Conservation (phyloP, 2,797 vertebrate genomes). For the Distichodus sexfasciatus region DNA sequence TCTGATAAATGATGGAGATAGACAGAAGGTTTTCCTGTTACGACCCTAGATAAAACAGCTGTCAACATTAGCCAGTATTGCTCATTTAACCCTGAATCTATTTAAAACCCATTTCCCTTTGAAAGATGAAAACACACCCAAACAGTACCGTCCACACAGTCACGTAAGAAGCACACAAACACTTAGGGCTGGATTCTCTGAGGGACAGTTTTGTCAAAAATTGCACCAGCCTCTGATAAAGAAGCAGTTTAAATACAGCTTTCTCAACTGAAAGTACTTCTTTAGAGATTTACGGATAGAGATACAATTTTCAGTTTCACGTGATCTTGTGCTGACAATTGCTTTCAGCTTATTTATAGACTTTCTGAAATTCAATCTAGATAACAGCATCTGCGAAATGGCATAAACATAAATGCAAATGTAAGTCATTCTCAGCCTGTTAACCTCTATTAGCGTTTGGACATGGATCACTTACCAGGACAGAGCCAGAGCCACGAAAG, state of each 20-base stretch:
- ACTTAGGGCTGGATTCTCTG: background rate
- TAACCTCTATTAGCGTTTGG: background rate
- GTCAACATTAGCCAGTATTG: conserved; percentile 22
- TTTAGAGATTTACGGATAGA: background rate
- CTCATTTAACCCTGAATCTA: background rate
- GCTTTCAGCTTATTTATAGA: background rate
- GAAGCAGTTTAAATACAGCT: background rate
- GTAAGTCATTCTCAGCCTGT: background rate
- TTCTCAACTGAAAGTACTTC: background rate
- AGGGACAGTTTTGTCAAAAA: too few relatives aligned
- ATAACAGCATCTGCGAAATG: background rate
- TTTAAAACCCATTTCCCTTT: conserved; percentile 22
- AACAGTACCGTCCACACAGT: background rate
- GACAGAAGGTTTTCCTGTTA: background rate
- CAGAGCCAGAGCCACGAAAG: too few relatives aligned
- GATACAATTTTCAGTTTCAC: background rate
- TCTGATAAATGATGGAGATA: conserved; percentile 30
- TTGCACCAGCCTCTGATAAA: conserved; percentile 1
- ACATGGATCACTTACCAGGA: background rate
- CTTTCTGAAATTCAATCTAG: too few relatives aligned
- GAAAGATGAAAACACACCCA: conserved; percentile 18
- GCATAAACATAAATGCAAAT: background rate
- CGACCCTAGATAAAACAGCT: background rate
- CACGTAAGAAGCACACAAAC: background rate
- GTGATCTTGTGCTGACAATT: background rate